Evolutionary conservation across 2,113 vertebrate genomes (phyloP).

Genomic region (Camarhynchus parvulus): DNA sequence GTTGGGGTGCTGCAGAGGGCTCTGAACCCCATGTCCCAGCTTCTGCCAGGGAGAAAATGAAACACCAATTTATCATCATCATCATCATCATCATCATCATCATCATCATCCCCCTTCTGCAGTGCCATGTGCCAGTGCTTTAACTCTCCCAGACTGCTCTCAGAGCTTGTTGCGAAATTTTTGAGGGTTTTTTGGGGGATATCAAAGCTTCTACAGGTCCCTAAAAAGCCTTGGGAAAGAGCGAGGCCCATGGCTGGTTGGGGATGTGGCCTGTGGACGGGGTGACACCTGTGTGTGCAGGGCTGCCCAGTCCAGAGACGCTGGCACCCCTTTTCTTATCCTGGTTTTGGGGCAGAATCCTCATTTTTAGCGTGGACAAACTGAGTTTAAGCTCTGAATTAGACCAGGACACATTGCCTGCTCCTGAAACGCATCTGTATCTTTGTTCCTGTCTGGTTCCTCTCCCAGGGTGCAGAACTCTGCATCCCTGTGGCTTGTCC

Average conservation of each 20-base stretch:
- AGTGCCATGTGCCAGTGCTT: background rate
- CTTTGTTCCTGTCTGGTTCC: background rate
- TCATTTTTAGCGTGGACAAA: background rate
- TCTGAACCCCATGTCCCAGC: background rate
- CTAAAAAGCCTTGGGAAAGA: background rate
- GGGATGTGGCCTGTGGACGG: fast-evolving
- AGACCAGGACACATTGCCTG: background rate
- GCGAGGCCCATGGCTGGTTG: fast-evolving
- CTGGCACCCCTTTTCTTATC: background rate
- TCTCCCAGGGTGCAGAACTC: too few relatives aligned
- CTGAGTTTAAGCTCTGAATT: background rate
- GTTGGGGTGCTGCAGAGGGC: background rate
- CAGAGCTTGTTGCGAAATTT: background rate
- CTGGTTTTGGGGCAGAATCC: background rate
- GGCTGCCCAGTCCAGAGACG: background rate
- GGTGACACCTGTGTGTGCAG: background rate
- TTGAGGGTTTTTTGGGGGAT: background rate
- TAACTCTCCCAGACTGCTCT: background rate
- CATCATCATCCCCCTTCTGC: background rate
- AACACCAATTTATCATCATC: background rate
- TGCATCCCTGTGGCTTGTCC: too few relatives aligned
- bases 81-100: background rate
- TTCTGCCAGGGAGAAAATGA: background rate
- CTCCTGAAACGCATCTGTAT: background rate
- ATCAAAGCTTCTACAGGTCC: background rate